Evolutionary conservation across 2,888 invertebrate genomes (phyloP).

Genomic region (Xestia xanthographa): DNA sequence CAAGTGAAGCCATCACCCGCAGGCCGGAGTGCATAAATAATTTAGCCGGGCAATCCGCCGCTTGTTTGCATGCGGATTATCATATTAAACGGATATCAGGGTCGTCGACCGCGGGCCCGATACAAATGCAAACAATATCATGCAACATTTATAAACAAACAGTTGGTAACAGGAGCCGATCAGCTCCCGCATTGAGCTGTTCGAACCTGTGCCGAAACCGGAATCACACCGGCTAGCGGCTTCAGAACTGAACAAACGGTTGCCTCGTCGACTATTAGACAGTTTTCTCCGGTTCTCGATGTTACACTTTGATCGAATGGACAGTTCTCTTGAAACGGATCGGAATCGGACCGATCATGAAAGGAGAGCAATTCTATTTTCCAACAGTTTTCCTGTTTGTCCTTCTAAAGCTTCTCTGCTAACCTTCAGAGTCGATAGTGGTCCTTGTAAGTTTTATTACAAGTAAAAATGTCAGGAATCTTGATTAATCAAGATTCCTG

Average conservation of each 20-base stretch:
- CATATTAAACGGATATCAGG: constrained; percentile 90
- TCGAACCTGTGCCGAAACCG: constrained; percentile 29
- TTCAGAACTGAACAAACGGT: constrained; percentile 37
- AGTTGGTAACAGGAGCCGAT: constrained; percentile 67
- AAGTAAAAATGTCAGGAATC: not conserved
- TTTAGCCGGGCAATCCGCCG: constrained; percentile 88
- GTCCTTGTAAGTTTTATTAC: constrained; percentile 27
- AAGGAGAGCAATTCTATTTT: constrained; percentile 40
- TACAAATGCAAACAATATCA: constrained; percentile 88
- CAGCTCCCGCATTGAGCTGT: constrained; percentile 53
- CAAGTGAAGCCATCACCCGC: constrained; percentile 86
- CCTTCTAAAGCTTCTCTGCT: constrained; percentile 20
- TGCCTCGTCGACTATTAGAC: constrained; percentile 19
- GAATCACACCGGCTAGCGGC: constrained; percentile 34
- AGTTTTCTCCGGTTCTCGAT: constrained; percentile 28
- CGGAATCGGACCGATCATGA: constrained; percentile 31
- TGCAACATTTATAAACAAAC: constrained; percentile 86
- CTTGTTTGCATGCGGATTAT: constrained; percentile 90
- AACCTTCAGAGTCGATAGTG: constrained; percentile 29
- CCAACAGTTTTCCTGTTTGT: constrained; percentile 43
- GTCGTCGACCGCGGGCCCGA: constrained; percentile 80
- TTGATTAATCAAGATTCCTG: no score
- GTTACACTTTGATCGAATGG: constrained; percentile 49
- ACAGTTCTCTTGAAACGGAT: constrained; percentile 37
- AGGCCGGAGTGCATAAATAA: constrained; percentile 89